A percentile compares a stretch with the other conserved stretches of the same genome.
These are phyloP conservation scores for Tubiluchus corallicola DNA, from an alignment of 2,888 invertebrate genomes.

Conservation along the genomic window DNA sequence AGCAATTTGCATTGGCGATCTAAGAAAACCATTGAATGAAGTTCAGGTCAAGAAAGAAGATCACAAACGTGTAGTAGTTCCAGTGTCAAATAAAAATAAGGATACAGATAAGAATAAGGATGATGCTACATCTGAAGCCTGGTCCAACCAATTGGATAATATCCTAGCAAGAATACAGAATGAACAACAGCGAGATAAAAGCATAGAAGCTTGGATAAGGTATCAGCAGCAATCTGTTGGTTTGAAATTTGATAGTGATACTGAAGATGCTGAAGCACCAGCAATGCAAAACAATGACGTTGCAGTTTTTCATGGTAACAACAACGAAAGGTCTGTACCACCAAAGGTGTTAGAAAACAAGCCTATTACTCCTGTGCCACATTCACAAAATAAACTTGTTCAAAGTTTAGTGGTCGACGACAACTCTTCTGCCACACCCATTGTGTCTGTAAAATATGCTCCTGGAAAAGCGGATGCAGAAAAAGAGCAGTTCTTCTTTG, in stretches of 20 bases:
- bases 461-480: no score
- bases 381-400: no score
- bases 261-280: neutral
- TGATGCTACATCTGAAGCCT: neutral
- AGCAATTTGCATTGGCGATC: neutral
- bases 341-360: no score
- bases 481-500: neutral
- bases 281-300: no score
- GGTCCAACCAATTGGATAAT: neutral
- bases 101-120: neutral
- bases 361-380: no score
- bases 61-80: no score
- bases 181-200: neutral
- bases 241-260: no score
- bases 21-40: neutral
- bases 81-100: neutral
- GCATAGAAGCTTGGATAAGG: neutral
- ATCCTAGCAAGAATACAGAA: neutral
- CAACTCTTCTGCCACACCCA: neutral
- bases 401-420: no score
- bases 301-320: neutral
- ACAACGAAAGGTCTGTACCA: neutral
- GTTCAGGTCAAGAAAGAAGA: no score
- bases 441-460: no score
- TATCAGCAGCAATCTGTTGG: neutral